phyloP scores from a whole-genome alignment of 64 coral and sea anemone species.

The Hydrozoanthus tunicans region DNA sequence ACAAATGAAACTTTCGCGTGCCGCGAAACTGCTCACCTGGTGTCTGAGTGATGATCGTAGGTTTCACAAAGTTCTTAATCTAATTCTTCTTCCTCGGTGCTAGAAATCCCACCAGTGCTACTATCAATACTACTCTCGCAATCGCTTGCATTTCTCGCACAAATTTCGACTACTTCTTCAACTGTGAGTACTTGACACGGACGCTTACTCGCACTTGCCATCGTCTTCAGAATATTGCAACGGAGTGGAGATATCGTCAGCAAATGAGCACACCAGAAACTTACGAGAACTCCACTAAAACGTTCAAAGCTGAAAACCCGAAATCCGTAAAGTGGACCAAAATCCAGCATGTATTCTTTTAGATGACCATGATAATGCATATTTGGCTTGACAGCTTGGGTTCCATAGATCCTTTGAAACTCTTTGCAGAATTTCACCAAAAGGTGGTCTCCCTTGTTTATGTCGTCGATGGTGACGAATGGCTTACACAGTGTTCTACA shows the following conservation, averaged over 20 bases:
- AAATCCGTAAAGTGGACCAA: conserved; percentile 61
- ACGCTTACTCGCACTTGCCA: neutral
- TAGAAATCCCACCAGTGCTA: neutral
- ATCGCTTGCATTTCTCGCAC: neutral
- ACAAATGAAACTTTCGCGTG: neutral
- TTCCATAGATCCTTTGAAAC: conserved; percentile 28
- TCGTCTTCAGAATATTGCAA: neutral
- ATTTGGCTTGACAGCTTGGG: conserved; percentile 1
- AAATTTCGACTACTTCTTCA: neutral
- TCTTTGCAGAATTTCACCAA: conserved; percentile 29
- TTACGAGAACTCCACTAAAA: conserved; percentile 58
- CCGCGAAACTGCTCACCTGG: neutral
- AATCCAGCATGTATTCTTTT: conserved; percentile 60
- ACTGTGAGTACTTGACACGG: neutral
- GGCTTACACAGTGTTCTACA: neutral
- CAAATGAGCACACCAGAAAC: neutral
- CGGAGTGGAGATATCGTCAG: neutral
- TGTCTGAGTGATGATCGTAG: neutral
- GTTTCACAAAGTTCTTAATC: neutral
- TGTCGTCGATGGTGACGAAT: neutral
- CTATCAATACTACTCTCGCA: neutral
- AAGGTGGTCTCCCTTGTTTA: conserved; percentile 27
- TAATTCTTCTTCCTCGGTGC: neutral
- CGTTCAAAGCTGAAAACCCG: conserved; percentile 65
- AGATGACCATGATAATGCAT: conserved; percentile 59